Conservation (phyloP, 2,888 invertebrate genomes). For the Lasioglossum calceatum region DNA sequence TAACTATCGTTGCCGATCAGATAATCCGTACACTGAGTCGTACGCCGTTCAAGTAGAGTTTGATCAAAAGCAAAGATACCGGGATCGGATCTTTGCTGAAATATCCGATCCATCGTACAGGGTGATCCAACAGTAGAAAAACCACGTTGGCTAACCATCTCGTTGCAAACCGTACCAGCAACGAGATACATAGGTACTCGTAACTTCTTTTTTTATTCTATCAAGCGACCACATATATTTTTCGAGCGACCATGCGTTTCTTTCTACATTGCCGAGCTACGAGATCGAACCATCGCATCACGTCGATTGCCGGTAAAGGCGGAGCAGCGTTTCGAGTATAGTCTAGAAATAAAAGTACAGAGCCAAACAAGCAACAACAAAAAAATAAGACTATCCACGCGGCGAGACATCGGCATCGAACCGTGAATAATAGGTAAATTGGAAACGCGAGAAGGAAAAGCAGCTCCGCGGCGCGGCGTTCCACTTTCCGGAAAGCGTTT, state of each 20-base stretch:
- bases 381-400: not conserved
- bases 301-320: not conserved
- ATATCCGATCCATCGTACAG: slow-evolving; percentile 3
- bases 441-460: not conserved
- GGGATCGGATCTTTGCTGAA: not conserved
- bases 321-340: not conserved
- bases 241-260: not conserved
- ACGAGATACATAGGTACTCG: not conserved
- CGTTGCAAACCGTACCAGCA: not conserved
- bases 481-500: not conserved
- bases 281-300: not conserved
- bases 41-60: not conserved
- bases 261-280: not conserved
- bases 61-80: slow-evolving; percentile 2
- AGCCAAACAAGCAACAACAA: not conserved
- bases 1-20: slow-evolving; percentile 51
- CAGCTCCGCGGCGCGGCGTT: not conserved
- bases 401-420: not conserved
- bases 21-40: not conserved
- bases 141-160: not conserved
- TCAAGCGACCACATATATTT: not conserved
- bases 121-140: not conserved
- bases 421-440: not conserved
- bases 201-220: not conserved
- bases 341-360: not conserved